A percentile compares a stretch with the other conserved stretches of the same genome.
Evolutionary conservation across 2,113 vertebrate genomes (phyloP).

Genomic region (Setophaga coronata): DNA sequence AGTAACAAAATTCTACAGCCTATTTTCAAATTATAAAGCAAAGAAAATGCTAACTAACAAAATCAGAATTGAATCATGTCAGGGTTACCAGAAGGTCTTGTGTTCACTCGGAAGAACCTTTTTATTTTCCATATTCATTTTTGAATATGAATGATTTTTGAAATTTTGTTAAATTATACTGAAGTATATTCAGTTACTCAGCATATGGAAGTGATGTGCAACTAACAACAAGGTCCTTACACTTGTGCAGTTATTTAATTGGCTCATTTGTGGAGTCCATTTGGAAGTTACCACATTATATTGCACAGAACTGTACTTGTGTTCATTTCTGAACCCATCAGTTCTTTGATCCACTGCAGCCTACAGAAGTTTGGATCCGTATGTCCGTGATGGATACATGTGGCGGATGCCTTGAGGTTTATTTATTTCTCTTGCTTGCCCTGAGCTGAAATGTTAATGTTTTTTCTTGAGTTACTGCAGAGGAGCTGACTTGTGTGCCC

Average conservation of each 20-base stretch:
- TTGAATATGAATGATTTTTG: neutral
- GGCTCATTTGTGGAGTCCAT: neutral
- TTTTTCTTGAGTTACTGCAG: neutral
- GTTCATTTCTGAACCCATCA: neutral
- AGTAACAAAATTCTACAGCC: slow-evolving; percentile 67
- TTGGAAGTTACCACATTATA: neutral
- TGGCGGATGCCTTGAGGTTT: neutral
- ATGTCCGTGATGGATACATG: neutral
- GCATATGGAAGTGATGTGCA: neutral
- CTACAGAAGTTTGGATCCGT: neutral
- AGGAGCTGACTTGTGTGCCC: neutral
- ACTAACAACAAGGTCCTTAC: neutral
- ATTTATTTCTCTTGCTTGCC: neutral
- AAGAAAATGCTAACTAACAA: neutral
- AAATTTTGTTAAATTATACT: neutral
- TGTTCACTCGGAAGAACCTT: neutral
- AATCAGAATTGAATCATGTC: neutral
- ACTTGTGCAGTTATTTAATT: neutral
- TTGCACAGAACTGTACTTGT: neutral
- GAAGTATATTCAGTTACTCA: neutral
- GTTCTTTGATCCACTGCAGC: neutral
- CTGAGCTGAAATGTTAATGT: neutral
- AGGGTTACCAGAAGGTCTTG: neutral
- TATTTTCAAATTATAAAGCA: slow-evolving; percentile 11
- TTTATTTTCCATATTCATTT: neutral